These are phyloP conservation scores for Brachypteracias leptosomus DNA, from an alignment of 2,113 vertebrate genomes.

Conservation along the genomic window DNA sequence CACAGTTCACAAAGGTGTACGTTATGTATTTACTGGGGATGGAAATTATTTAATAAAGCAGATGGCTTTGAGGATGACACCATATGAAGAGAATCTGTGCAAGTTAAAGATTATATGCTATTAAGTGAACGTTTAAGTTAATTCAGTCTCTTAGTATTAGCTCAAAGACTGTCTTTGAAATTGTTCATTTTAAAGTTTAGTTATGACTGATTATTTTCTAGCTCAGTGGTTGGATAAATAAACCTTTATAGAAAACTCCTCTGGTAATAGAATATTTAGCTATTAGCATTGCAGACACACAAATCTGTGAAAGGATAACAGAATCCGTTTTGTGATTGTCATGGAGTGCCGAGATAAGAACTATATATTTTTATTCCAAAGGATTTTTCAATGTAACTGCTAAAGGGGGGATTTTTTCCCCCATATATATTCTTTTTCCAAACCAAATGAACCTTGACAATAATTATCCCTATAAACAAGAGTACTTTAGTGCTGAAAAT, in stretches of 20 bases:
- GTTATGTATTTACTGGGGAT: neutral
- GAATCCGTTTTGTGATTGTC: neutral
- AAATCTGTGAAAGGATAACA: neutral
- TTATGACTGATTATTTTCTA: conserved; percentile 13
- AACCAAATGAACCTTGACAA: neutral
- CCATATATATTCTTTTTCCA: neutral
- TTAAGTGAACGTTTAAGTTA: neutral
- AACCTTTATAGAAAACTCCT: neutral
- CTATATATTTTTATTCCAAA: neutral
- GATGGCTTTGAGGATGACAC: neutral
- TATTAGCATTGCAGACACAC: neutral
- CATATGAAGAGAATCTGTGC: neutral
- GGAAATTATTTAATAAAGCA: neutral
- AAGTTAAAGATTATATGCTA: neutral
- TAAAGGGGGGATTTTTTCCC: neutral
- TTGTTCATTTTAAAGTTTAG: neutral
- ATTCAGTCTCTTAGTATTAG: neutral
- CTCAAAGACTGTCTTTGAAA: neutral
- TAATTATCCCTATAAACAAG: neutral
- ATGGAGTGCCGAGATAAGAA: neutral
- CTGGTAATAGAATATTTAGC: neutral
- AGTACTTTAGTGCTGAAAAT: neutral
- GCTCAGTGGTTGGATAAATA: conserved; percentile 23
- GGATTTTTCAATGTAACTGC: neutral
- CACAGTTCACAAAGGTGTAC: neutral